Evolutionary conservation across 2,113 vertebrate species (phyloP).

Genomic region (Tragelaphus strepsiceros): DNA sequence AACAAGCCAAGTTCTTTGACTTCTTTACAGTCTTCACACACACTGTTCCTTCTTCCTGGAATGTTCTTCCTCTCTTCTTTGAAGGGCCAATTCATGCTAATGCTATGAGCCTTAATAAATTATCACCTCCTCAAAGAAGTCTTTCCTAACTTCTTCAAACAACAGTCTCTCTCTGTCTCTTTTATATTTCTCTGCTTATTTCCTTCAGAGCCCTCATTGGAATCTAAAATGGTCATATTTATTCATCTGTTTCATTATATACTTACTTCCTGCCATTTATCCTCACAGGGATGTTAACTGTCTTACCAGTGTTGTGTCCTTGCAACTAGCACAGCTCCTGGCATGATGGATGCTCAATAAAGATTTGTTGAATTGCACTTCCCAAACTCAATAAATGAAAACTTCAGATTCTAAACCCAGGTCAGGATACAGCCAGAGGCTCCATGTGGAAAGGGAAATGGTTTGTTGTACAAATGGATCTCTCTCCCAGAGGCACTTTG

Average conservation of each 20-base stretch:
- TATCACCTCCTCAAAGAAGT: background rate
- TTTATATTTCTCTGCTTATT: background rate
- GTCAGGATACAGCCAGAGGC: conserved; percentile 46
- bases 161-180: background rate
- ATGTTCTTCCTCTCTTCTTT: background rate
- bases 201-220: background rate
- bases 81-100: background rate
- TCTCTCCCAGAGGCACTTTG: background rate
- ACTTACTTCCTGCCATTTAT: background rate
- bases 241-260: background rate
- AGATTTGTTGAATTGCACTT: conserved; percentile 32
- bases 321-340: background rate
- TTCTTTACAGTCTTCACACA: background rate
- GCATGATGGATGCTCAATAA: conserved; percentile 17
- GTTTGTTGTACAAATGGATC: background rate
- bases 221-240: background rate
- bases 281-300: background rate
- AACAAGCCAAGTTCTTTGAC: background rate
- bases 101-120: background rate
- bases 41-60: background rate
- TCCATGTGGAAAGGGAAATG: background rate
- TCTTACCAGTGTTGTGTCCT: background rate
- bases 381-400: conserved; percentile 43
- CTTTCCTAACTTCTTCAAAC: background rate
- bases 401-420: conserved; percentile 54